These are phyloP conservation scores for Drosophila rubida DNA, from an alignment of 2,888 invertebrate species.

Conservation along the genomic window DNA sequence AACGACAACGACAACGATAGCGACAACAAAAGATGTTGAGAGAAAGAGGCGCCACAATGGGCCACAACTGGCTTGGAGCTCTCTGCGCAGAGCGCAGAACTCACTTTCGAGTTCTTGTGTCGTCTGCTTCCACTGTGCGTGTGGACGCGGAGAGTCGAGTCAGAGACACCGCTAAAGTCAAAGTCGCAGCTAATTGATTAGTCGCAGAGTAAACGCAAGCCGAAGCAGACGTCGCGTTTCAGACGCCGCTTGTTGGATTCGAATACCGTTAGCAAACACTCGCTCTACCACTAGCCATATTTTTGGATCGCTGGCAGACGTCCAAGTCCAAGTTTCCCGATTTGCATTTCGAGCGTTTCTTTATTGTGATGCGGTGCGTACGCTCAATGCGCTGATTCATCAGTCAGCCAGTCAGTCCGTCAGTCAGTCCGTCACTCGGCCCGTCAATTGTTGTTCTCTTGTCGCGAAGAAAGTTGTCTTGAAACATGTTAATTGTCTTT, in stretches of 20 bases:
- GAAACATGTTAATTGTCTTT: conserved; percentile 73
- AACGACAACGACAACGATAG: background rate
- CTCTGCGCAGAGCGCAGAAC: background rate
- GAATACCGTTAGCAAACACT: conserved; percentile 26
- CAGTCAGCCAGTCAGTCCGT: conserved; percentile 21
- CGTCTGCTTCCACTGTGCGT: too few relatives aligned
- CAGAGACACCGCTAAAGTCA: conserved; percentile 25
- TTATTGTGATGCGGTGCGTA: conserved; percentile 28
- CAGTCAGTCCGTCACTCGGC: conserved; percentile 5
- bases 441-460: conserved; percentile 20
- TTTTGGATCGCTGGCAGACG: background rate
- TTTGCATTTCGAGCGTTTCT: conserved; percentile 45
- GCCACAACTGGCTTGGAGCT: background rate
- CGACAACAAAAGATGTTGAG: background rate
- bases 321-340: conserved; percentile 16
- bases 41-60: conserved; percentile 8
- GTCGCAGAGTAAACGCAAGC: conserved; percentile 53
- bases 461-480: conserved; percentile 70
- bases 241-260: conserved; percentile 5
- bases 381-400: conserved; percentile 50
- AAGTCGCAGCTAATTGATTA: conserved; percentile 59
- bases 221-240: conserved; percentile 31
- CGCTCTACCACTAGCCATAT: background rate
- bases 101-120: background rate
- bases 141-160: too few relatives aligned